These are phyloP conservation scores for Acanthopleura granulata DNA, from an alignment of 2,888 invertebrate species.

Conservation along the genomic window DNA sequence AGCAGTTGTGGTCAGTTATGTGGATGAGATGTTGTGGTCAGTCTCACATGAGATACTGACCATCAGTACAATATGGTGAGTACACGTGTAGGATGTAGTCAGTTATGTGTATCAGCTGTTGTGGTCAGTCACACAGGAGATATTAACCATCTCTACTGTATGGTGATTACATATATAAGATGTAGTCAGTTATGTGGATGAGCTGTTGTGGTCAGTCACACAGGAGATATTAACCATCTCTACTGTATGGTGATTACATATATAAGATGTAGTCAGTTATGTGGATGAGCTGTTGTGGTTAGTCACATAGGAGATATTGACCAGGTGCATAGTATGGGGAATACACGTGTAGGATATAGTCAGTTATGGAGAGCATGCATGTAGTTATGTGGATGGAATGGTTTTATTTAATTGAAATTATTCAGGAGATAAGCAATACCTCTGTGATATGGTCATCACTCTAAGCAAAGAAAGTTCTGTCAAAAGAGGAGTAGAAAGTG, in stretches of 20 bases:
- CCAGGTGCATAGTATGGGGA: constrained; percentile 55
- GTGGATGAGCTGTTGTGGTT: constrained; percentile 49
- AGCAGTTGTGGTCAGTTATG: no score
- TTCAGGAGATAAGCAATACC: no score
- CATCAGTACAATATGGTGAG: constrained; percentile 56
- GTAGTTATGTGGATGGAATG: no score
- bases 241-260: constrained; percentile 51
- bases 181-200: constrained; percentile 36
- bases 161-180: constrained; percentile 38
- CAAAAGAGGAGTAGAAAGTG: no score
- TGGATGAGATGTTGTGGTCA: constrained; percentile 44
- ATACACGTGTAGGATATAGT: no score
- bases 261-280: no score
- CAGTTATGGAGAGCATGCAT: no score
- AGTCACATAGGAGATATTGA: constrained; percentile 55
- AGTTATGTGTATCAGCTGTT: constrained; percentile 43
- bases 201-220: no score
- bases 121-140: constrained; percentile 54
- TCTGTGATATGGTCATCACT: no score
- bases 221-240: constrained; percentile 55
- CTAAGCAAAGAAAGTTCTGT: no score
- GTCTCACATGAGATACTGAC: constrained; percentile 54
- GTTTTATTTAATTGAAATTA: no score
- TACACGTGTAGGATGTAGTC: constrained; percentile 21
- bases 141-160: constrained; percentile 52